A percentile compares a stretch with the other conserved stretches of the same genome.
These are phyloP conservation scores for Pollenia labialis DNA, from an alignment of 2,888 invertebrate species.

Conservation along the genomic window DNA sequence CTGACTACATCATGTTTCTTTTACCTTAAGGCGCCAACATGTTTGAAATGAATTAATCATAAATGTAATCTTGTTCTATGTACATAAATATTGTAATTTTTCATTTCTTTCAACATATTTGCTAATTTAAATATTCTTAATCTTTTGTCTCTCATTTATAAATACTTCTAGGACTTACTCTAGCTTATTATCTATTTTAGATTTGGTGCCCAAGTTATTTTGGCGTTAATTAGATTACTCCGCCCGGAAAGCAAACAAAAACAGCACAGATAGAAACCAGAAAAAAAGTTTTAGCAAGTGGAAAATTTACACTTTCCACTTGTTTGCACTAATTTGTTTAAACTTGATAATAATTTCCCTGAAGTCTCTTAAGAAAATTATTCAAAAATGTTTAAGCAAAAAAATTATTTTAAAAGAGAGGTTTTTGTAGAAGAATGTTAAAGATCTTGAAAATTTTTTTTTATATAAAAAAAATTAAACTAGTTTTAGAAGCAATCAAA, in stretches of 20 bases:
- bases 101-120: not conserved
- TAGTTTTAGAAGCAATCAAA: too few relatives aligned
- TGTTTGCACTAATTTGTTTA: conserved; percentile 49
- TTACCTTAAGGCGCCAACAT: not conserved
- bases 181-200: conserved; percentile 7
- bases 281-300: conserved; percentile 24
- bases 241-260: not conserved
- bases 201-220: not conserved
- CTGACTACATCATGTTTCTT: not conserved
- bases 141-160: not conserved
- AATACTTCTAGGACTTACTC: conserved; percentile 26
- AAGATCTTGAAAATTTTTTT: too few relatives aligned
- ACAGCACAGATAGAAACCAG: not conserved
- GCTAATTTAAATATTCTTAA: not conserved
- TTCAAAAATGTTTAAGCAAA: not conserved
- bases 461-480: too few relatives aligned
- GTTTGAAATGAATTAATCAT: not conserved
- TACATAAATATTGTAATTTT: not conserved
- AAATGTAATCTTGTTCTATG: too few relatives aligned
- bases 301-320: conserved; percentile 45
- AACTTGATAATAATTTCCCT: conserved; percentile 22
- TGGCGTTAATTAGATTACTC: conserved; percentile 36
- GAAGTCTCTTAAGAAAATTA: conserved; percentile 8
- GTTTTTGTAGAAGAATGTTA: too few relatives aligned
- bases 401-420: too few relatives aligned